Evolutionary conservation across 2,888 invertebrate species (phyloP).

Genomic region (Sacculina carcini): DNA sequence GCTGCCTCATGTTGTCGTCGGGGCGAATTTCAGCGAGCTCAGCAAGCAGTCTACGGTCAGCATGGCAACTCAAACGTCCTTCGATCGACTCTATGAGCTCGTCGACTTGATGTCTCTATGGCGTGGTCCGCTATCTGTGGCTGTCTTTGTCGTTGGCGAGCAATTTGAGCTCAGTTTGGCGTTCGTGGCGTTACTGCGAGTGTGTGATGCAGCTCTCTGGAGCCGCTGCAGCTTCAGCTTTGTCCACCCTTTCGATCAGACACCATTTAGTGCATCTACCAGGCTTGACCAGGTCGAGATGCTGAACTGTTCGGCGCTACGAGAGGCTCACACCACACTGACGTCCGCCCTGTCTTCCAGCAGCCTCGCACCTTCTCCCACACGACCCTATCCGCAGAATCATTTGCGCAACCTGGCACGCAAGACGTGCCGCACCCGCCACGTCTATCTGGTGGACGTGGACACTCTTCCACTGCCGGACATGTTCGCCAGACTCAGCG

Average conservation of each 20-base stretch:
- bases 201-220: constrained; percentile 42
- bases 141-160: constrained; percentile 35
- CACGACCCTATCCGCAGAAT: constrained; percentile 63
- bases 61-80: constrained; percentile 58
- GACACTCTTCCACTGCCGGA: constrained; percentile 57
- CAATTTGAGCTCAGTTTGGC: constrained; percentile 43
- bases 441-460: constrained; percentile 60
- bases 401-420: constrained; percentile 61
- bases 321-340: constrained; percentile 32
- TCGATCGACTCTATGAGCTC: constrained; percentile 50
- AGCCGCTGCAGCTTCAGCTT: constrained; percentile 49
- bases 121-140: constrained; percentile 44
- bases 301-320: constrained; percentile 38
- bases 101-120: constrained; percentile 23
- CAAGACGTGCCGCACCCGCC: constrained; percentile 43
- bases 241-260: constrained; percentile 35
- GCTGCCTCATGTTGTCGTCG: too few species aligned
- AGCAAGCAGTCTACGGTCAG: constrained; percentile 36
- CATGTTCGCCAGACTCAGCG: constrained; percentile 40
- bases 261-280: constrained; percentile 18
- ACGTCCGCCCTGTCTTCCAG: constrained; percentile 27
- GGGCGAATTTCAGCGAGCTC: too few species aligned
- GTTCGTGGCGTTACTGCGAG: constrained; percentile 45
- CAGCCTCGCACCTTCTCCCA: constrained; percentile 41
- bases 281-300: constrained; percentile 6